These are phyloP conservation scores for Sesamia nonagrioides DNA, from an alignment of 1,140 invertebrate genomes.

Conservation along the genomic window DNA sequence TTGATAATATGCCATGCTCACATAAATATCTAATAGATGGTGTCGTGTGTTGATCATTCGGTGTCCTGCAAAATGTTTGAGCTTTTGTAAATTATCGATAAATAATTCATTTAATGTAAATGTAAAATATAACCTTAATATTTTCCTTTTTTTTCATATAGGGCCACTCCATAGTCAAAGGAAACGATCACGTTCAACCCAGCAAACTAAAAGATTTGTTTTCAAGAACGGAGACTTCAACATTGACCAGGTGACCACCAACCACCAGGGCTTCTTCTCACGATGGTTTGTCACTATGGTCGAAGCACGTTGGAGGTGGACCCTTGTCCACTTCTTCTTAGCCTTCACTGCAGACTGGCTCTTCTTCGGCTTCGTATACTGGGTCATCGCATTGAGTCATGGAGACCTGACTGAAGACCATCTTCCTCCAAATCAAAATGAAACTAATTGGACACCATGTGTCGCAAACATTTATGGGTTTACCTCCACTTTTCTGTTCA, in stretches of 20 bases:
- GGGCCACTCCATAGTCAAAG: slow-evolving; percentile 33
- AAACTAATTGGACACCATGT: slow-evolving; percentile 92
- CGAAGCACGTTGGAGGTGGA: slow-evolving; percentile 98
- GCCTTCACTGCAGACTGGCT: slow-evolving; percentile 96
- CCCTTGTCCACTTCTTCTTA: slow-evolving; percentile 95
- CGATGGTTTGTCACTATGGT: slow-evolving; percentile 94
- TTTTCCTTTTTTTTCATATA: too few species aligned
- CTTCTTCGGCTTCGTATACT: slow-evolving; percentile 96
- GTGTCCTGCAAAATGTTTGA: too few species aligned
- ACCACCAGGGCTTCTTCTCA: slow-evolving; percentile 93
- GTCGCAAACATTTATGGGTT: slow-evolving; percentile 93
- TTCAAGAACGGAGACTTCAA: slow-evolving; percentile 98
- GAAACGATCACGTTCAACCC: slow-evolving; percentile 48
- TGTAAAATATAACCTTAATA: too few species aligned
- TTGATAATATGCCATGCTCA: too few species aligned
- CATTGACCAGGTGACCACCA: slow-evolving; percentile 92
- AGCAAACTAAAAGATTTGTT: slow-evolving; percentile 89
- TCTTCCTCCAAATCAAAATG: slow-evolving; percentile 88
- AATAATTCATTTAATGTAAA: too few species aligned
- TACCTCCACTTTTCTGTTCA: slow-evolving; percentile 95
- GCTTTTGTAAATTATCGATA: too few species aligned
- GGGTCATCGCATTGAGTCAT: slow-evolving; percentile 95
- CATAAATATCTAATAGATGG: too few species aligned
- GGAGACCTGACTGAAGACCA: slow-evolving; percentile 94
- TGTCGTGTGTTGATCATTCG: too few species aligned